Conservation (phyloP, 2,797 vertebrate species). For the Hephaestus fuliginosus region DNA sequence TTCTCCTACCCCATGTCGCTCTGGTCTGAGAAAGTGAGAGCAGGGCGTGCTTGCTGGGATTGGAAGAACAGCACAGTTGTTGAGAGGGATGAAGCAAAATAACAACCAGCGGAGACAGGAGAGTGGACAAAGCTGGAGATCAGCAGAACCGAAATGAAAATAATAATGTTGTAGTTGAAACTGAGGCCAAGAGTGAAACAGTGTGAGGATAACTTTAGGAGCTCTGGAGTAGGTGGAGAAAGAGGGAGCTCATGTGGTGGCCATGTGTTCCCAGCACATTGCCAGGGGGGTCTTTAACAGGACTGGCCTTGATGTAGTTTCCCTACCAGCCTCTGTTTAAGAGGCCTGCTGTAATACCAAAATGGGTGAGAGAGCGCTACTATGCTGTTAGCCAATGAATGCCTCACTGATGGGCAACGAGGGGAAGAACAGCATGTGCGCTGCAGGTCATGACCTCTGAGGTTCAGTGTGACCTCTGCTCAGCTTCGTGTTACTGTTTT, state of each 20-base stretch:
- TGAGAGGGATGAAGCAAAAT: slow-evolving; percentile 26
- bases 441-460: slow-evolving; percentile 36
- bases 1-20: slow-evolving; percentile 22
- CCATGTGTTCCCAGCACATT: slow-evolving; percentile 70
- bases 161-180: slow-evolving; percentile 38
- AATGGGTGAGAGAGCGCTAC: slow-evolving; percentile 11
- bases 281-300: slow-evolving; percentile 55
- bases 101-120: slow-evolving; percentile 5
- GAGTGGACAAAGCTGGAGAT: slow-evolving; percentile 4
- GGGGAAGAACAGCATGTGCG: neutral
- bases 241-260: slow-evolving; percentile 50
- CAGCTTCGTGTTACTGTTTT: slow-evolving; percentile 1
- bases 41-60: neutral
- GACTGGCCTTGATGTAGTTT: slow-evolving; percentile 42
- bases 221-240: slow-evolving; percentile 21
- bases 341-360: slow-evolving; percentile 1
- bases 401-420: neutral
- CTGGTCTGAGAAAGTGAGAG: slow-evolving; percentile 15
- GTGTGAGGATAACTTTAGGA: slow-evolving; percentile 2
- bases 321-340: slow-evolving; percentile 33
- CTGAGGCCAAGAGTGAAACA: slow-evolving; percentile 29
- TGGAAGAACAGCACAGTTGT: slow-evolving; percentile 2
- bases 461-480: slow-evolving; percentile 28
- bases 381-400: slow-evolving; percentile 15
- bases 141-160: slow-evolving; percentile 36